These are phyloP conservation scores for cattle (Bos taurus) DNA, from an alignment of 2,113 vertebrate species.

Conservation along the genomic window ARS-UCD2.0 NC_037332.1:117162001-117162500, in stretches of 20 bases:
- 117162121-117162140: fast-evolving
- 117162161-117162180: no score
- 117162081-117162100: background rate
- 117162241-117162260: fast-evolving
- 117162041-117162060: background rate
- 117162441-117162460: fast-evolving
- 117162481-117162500: fast-evolving
- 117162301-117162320: fast-evolving
- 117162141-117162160: background rate
- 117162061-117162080: no score
- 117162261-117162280: fast-evolving
- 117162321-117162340: fast-evolving
- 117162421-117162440: fast-evolving
- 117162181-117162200: fast-evolving
- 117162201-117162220: no score
- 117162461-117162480: fast-evolving
- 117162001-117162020: fast-evolving
- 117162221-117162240: background rate
- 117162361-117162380: background rate
- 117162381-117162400: fast-evolving
- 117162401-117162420: background rate
- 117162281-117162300: fast-evolving
- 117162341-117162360: fast-evolving
- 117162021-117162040: fast-evolving
- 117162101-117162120: fast-evolving